These are phyloP conservation scores for Harpagoxenus sublaevis DNA, from an alignment of 2,888 invertebrate species.

Conservation along the genomic window DNA sequence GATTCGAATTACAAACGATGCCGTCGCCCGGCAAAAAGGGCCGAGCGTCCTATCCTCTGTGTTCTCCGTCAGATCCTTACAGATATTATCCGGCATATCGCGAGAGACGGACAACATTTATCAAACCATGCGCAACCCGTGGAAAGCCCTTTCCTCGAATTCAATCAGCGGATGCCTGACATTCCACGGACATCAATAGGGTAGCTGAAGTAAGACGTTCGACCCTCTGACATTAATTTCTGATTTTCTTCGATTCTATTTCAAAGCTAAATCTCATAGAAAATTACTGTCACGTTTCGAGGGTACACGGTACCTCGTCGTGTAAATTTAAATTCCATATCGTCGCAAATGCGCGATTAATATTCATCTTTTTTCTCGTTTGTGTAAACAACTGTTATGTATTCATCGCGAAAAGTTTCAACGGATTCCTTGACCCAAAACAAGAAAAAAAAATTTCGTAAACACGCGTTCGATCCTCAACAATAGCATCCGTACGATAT, in stretches of 20 bases:
- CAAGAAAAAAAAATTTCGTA: slow-evolving; percentile 21
- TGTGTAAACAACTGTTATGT: background rate
- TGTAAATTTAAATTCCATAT: background rate
- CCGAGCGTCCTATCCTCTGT: slow-evolving; percentile 23
- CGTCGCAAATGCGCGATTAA: background rate
- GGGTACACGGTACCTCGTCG: background rate
- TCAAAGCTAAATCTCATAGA: background rate
- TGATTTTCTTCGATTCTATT: slow-evolving; percentile 45
- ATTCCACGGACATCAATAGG: slow-evolving; percentile 83
- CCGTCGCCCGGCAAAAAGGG: slow-evolving; percentile 67
- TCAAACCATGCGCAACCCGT: slow-evolving; percentile 77
- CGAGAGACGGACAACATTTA: slow-evolving; percentile 83
- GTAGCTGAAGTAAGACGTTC: slow-evolving; percentile 80
- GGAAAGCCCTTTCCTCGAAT: slow-evolving; percentile 74
- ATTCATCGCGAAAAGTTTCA: slow-evolving; percentile 17
- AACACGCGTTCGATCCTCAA: slow-evolving; percentile 28
- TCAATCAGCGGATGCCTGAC: slow-evolving; percentile 84
- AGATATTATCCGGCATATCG: slow-evolving; percentile 84
- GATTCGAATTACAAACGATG: slow-evolving; percentile 80
- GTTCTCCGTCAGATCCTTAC: slow-evolving; percentile 78
- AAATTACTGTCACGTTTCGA: background rate
- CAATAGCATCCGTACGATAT: slow-evolving; percentile 27
- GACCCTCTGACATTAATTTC: slow-evolving; percentile 77
- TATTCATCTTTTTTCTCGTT: slow-evolving; percentile 6
- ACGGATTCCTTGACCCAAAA: slow-evolving; percentile 29